These are phyloP conservation scores for Melanotaenia duboulayi DNA, from an alignment of 2,113 vertebrate species.

Conservation along the genomic window DNA sequence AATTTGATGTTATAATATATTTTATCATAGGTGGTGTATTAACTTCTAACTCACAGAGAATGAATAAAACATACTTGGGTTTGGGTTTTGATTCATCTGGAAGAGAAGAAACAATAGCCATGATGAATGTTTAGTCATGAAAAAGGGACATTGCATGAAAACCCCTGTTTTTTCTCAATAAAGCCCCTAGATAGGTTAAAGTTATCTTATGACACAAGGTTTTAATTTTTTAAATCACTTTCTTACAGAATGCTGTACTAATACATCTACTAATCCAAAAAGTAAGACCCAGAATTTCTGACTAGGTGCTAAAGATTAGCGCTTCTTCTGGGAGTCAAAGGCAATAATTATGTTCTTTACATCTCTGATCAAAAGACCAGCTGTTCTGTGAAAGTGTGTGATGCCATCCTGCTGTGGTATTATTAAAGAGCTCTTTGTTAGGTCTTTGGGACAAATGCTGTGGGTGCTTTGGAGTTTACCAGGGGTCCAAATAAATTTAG, in stretches of 20 bases:
- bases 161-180: not conserved
- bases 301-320: not conserved
- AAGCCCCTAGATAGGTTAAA: not conserved
- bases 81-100: constrained; percentile 80
- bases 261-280: no score
- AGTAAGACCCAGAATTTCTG: not conserved
- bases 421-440: no score
- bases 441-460: no score
- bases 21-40: not conserved
- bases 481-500: no score
- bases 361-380: not conserved
- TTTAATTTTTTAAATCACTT: not conserved
- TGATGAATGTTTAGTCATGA: not conserved
- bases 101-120: not conserved
- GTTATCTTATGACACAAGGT: not conserved
- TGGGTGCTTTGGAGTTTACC: no score
- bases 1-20: not conserved
- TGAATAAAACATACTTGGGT: constrained; percentile 78
- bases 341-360: not conserved
- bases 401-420: no score
- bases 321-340: not conserved
- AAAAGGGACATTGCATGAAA: not conserved
- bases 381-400: no score
- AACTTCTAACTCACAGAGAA: not conserved
- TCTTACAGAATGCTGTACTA: not conserved